These are phyloP conservation scores for Gnatocerus cornutus DNA, from an alignment of 2,888 invertebrate genomes.

Conservation along the genomic window DNA sequence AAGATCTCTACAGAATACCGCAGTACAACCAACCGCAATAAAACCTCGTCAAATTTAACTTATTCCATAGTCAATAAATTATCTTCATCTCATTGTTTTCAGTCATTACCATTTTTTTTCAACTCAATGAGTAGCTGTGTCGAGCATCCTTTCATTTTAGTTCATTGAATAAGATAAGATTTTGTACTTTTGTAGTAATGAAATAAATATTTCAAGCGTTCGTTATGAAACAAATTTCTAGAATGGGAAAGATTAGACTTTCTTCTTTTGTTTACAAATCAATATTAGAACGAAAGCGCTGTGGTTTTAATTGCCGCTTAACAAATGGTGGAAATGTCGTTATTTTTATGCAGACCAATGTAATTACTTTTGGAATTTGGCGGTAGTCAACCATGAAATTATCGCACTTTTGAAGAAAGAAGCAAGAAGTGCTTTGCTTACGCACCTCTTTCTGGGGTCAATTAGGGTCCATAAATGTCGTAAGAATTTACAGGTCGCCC, in stretches of 20 bases:
- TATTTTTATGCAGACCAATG: conserved; percentile 1
- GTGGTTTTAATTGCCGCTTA: conserved; percentile 12
- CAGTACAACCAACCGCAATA: conserved; percentile 55
- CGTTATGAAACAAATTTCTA: conserved; percentile 38
- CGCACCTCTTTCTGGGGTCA: conserved; percentile 3
- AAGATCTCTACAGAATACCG: conserved; percentile 83
- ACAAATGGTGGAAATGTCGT: background rate
- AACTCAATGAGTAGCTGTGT: conserved; percentile 24
- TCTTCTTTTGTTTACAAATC: conserved; percentile 34
- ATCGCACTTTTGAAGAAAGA: too few species aligned
- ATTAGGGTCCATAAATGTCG: conserved; percentile 21
- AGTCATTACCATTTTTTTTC: conserved; percentile 27
- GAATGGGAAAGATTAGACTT: conserved; percentile 16
- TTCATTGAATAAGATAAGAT: conserved; percentile 19
- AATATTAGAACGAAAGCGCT: conserved; percentile 31
- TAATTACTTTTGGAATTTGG: background rate
- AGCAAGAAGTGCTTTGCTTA: background rate
- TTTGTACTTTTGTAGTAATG: conserved; percentile 37
- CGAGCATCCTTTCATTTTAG: conserved; percentile 26
- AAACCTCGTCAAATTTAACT: conserved; percentile 31
- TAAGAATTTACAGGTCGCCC: conserved; percentile 31
- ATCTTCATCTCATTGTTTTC: conserved; percentile 21
- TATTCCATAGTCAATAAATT: conserved; percentile 34
- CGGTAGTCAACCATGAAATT: conserved; percentile 10
- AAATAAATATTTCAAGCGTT: conserved; percentile 12